Percentiles rank a stretch among this genome's conserved stretches.
phyloP scores from a whole-genome alignment of 64 coral and sea anemone species.

The Platygyra sinensis region DNA sequence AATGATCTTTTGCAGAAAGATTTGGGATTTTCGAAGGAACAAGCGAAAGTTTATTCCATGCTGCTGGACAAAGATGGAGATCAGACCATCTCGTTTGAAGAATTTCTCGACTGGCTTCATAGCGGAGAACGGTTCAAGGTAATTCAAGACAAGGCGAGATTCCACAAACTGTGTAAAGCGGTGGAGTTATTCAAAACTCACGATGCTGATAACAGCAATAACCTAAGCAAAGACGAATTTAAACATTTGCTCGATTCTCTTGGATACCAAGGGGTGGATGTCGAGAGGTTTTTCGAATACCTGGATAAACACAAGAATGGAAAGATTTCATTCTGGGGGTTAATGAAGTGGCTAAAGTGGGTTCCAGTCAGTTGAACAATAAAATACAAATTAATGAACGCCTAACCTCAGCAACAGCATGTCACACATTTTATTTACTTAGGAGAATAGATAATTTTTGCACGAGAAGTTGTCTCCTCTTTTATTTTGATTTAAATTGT shows the following conservation, averaged over 20 bases:
- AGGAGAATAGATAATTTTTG: too few relatives aligned
- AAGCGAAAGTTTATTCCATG: conserved; percentile 34
- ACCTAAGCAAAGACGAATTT: conserved; percentile 33
- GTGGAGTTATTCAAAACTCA: conserved; percentile 58
- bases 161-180: conserved; percentile 50
- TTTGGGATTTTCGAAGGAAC: conserved; percentile 44
- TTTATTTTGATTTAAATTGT: too few relatives aligned
- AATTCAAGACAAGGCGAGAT: conserved; percentile 5
- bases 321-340: conserved; percentile 52
- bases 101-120: conserved; percentile 58
- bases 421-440: too few relatives aligned
- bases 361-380: not conserved
- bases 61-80: conserved; percentile 61
- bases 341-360: conserved; percentile 62
- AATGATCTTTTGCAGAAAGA: conserved; percentile 44
- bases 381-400: not conserved
- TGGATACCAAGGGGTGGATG: conserved; percentile 35
- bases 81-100: conserved; percentile 43
- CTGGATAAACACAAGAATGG: conserved; percentile 56
- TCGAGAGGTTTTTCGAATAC: conserved; percentile 34
- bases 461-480: too few relatives aligned
- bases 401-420: not conserved
- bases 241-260: conserved; percentile 26
- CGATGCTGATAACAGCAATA: conserved; percentile 39
- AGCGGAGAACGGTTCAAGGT: conserved; percentile 47